Conservation (phyloP, 2,888 invertebrate species). For the Myopa tessellatipennis region DNA sequence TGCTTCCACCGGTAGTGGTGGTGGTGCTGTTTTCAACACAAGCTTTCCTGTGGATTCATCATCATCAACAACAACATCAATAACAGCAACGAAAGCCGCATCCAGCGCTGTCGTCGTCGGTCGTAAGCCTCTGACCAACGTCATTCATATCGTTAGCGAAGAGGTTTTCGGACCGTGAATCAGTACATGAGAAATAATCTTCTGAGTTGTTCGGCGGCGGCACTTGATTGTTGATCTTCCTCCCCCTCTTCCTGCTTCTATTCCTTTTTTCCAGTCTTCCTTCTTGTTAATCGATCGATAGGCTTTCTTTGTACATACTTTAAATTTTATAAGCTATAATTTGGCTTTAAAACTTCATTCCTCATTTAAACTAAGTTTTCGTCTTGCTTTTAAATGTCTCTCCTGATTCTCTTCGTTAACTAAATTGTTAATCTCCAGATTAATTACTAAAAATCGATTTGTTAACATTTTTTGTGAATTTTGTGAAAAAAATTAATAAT, state of each 20-base stretch:
- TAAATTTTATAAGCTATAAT: background rate
- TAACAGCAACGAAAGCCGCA: slow-evolving; percentile 47
- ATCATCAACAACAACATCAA: slow-evolving; percentile 38
- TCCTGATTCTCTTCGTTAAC: no score
- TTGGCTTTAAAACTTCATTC: no score
- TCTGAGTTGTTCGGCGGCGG: no score
- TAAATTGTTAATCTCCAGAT: no score
- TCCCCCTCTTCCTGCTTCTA: background rate
- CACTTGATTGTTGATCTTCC: background rate
- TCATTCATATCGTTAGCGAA: slow-evolving; percentile 63
- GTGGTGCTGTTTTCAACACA: background rate
- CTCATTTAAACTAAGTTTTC: no score
- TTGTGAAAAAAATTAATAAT: no score
- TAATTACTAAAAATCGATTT: no score
- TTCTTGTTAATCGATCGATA: background rate
- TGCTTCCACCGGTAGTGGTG: slow-evolving; percentile 11
- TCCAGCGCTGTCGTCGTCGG: slow-evolving; percentile 43
- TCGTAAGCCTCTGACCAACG: slow-evolving; percentile 51
- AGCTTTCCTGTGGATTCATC: background rate
- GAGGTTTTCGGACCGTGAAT: slow-evolving; percentile 52
- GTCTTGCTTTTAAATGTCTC: no score
- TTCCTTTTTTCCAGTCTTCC: background rate
- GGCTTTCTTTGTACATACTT: background rate
- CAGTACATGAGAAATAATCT: background rate
- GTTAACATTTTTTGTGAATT: no score